Percentiles rank a stretch among this genome's conserved stretches.
phyloP scores from a whole-genome alignment of 2,888 invertebrate genomes.

The Dysmachus trigonus region DNA sequence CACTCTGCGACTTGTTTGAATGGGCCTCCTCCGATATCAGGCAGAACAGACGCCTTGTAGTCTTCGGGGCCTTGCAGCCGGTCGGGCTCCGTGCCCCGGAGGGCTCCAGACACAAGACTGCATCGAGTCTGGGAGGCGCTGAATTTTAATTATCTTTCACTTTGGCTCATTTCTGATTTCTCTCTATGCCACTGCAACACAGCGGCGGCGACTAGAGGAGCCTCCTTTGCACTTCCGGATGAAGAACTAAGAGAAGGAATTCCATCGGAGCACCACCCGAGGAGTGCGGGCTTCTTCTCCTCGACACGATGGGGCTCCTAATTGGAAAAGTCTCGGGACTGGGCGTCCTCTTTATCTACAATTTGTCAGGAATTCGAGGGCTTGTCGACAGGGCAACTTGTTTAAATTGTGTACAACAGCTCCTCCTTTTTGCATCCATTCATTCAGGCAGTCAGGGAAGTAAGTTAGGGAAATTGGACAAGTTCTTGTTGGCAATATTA shows the following conservation, averaged over 20 bases:
- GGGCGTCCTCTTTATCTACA: background rate
- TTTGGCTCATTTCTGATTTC: constrained; percentile 3
- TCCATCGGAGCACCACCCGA: background rate
- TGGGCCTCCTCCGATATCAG: constrained; percentile 15
- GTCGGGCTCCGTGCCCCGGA: background rate
- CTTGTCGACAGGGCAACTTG: background rate
- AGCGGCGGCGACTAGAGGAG: background rate
- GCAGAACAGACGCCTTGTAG: background rate
- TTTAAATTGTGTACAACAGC: background rate
- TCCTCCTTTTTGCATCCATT: background rate
- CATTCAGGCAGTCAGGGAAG: constrained; percentile 16
- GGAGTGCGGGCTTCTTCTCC: background rate
- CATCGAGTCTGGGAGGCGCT: background rate
- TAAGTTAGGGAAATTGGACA: background rate
- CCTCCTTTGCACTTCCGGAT: background rate
- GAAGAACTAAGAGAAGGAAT: background rate
- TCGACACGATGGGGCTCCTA: background rate
- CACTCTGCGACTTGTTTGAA: constrained; percentile 18
- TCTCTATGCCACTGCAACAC: background rate
- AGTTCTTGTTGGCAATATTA: no score
- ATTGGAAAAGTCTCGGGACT: background rate
- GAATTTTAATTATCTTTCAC: constrained; percentile 19
- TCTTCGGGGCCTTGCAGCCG: background rate
- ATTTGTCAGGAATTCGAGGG: background rate
- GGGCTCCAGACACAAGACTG: background rate